Base-by-base conservation (phyloP, 2,888 invertebrate species). In the Cerceris ruficornis region DNA sequence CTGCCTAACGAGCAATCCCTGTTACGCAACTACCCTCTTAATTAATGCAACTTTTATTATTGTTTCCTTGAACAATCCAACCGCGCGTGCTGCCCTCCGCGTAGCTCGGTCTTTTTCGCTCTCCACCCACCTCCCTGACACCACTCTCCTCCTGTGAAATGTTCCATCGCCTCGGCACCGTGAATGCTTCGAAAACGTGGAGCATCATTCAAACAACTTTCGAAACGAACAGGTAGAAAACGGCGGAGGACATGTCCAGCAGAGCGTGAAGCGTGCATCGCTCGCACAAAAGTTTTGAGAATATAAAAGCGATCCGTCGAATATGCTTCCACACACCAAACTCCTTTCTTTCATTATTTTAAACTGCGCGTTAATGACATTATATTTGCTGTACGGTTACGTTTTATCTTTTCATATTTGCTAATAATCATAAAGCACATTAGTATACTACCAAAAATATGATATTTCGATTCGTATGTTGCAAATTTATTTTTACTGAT, bases 11-110 rank as follows among this genome's bases (percentile, higher is more conserved):
- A 86, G 83, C 87, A 82, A 86, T 86, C 79, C 83, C 83, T 71
- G 77, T 70, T 77, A 77, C 77, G 76, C 75, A 76, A 84, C 87
- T 84, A 81, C 86, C 86, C 90, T 87, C 87, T 90, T 90, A 90
- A 90, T 90, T 90, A 90, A 90, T 89, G 88, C 88, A 89, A 90
- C 90, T 89, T 90, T 90, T 90, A 90, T 90, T 90, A 90, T 89
- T 89, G 87, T 89, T 90, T 90, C 87, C 87, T 88, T 85, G 82
- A 88, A 89, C 86, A 87, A 88, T 89, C 86, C 86, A 85, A 73
- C 84, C 83, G 84, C 80, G 79, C 65, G 61, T 79, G 66, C 69
- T 73, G 81, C 70, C 78, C 74, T 85, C 75, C 81, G 75, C 82
- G 81, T 81, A 68, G 78, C 80, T 49, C 82, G 76, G 67, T 80